phyloP scores from a whole-genome alignment of 2,888 invertebrate species.

The Pediacus dermestoides region DNA sequence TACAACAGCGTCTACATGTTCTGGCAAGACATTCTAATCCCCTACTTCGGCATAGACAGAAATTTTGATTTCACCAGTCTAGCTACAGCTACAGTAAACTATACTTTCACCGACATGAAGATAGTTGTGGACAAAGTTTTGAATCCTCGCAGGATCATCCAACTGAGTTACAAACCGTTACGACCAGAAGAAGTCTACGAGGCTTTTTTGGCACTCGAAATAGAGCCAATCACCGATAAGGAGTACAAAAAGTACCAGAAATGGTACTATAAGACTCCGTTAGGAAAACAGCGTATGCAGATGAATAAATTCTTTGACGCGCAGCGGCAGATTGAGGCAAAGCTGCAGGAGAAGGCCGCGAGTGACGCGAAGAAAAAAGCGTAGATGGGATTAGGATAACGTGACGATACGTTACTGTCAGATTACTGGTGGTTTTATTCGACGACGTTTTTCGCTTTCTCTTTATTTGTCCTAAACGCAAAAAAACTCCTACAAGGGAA shows the following conservation, averaged over 20 bases:
- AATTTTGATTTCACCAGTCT: constrained; percentile 58
- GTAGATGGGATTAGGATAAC: not conserved
- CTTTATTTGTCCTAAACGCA: too few relatives aligned
- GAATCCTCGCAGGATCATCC: constrained; percentile 52
- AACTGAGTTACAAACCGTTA: constrained; percentile 54
- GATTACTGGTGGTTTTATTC: not conserved
- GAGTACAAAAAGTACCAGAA: constrained; percentile 52
- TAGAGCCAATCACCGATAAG: constrained; percentile 46
- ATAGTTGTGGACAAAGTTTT: constrained; percentile 51
- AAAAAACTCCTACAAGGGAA: constrained; percentile 28
- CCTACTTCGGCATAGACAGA: constrained; percentile 57
- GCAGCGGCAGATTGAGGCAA: constrained; percentile 31
- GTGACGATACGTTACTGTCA: not conserved
- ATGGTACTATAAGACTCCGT: constrained; percentile 50
- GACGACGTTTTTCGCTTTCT: not conserved
- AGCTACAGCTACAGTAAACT: constrained; percentile 55
- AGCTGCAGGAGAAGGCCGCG: constrained; percentile 36
- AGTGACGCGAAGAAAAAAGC: constrained; percentile 12
- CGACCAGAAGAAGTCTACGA: constrained; percentile 53
- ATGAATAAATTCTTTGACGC: constrained; percentile 37
- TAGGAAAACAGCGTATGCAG: constrained; percentile 43
- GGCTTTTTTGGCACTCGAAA: constrained; percentile 43
- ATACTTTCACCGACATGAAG: constrained; percentile 54
- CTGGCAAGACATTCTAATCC: constrained; percentile 57
- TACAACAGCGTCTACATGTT: constrained; percentile 58